phyloP scores from a whole-genome alignment of 2,113 vertebrate species.

The Caretta caretta region DNA sequence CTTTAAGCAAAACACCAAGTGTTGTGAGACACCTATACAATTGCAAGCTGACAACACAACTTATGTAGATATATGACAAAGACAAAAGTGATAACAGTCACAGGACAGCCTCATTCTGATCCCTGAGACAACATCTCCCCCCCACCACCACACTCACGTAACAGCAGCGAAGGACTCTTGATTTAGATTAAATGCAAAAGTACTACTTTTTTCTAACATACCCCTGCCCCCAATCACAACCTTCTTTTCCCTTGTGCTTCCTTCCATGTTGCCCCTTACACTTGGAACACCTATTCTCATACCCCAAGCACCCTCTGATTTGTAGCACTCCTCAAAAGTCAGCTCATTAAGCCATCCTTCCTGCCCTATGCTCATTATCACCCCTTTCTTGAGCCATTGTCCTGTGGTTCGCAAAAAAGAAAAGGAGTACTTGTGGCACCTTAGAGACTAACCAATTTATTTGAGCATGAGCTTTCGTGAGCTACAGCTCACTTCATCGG shows the following conservation, averaged over 20 bases:
- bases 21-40: neutral
- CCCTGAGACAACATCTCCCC: neutral
- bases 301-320: neutral
- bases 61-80: neutral
- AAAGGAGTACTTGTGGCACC: no score
- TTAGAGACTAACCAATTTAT: no score
- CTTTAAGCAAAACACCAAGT: neutral
- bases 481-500: no score
- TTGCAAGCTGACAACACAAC: neutral
- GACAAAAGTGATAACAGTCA: neutral
- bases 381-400: neutral
- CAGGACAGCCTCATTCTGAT: neutral
- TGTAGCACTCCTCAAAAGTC: neutral
- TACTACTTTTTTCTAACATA: neutral
- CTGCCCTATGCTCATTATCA: neutral
- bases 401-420: neutral
- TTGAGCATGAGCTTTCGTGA: no score
- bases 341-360: neutral
- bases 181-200: neutral
- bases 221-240: neutral
- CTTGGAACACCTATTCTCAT: neutral
- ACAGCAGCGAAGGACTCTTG: neutral
- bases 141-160: neutral
- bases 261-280: neutral
- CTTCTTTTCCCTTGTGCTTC: rapidly evolving